A percentile compares a stretch with the other conserved stretches of the same genome.
phyloP scores from a whole-genome alignment of 2,888 invertebrate species.

The Caradrina kadenii region DNA sequence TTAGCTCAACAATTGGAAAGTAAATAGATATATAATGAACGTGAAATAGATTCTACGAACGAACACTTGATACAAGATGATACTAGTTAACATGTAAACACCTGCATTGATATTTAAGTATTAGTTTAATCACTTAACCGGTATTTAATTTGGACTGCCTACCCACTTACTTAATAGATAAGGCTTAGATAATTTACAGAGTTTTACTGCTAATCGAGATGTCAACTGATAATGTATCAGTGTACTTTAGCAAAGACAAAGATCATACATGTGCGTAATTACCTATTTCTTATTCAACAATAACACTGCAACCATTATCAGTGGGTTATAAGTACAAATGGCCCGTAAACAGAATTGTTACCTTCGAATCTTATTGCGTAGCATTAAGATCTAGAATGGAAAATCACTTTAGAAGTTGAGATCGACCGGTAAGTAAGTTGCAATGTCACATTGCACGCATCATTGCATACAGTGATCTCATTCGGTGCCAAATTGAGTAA shows the following conservation, averaged over 20 bases:
- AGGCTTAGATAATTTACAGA: not conserved
- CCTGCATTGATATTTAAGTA: not conserved
- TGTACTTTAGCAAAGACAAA: conserved; percentile 41
- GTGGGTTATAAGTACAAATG: conserved; percentile 70
- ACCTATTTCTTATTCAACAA: conserved; percentile 66
- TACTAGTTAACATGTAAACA: conserved; percentile 1
- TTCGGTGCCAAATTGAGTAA: conserved; percentile 66
- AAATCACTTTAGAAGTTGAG: conserved; percentile 26
- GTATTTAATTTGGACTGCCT: not conserved
- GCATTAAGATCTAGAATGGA: conserved; percentile 49
- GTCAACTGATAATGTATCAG: conserved; percentile 18
- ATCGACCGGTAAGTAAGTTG: conserved; percentile 61
- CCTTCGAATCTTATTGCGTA: conserved; percentile 42
- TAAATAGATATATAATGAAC: conserved; percentile 51
- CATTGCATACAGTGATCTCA: conserved; percentile 75
- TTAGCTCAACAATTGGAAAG: conserved; percentile 57
- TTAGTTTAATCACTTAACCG: not conserved
- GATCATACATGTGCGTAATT: conserved; percentile 53
- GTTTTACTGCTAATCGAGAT: conserved; percentile 18
- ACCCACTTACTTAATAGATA: not conserved
- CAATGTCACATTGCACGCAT: conserved; percentile 81
- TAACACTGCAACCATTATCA: conserved; percentile 71
- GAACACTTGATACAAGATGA: conserved; percentile 12
- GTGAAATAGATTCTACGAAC: conserved; percentile 37
- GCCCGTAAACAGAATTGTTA: conserved; percentile 36